Evolutionary conservation across 1,140 invertebrate species (phyloP), one percentile per base, ranked within the genome.

Genomic region (Ctenoplectra terminalis): DNA sequence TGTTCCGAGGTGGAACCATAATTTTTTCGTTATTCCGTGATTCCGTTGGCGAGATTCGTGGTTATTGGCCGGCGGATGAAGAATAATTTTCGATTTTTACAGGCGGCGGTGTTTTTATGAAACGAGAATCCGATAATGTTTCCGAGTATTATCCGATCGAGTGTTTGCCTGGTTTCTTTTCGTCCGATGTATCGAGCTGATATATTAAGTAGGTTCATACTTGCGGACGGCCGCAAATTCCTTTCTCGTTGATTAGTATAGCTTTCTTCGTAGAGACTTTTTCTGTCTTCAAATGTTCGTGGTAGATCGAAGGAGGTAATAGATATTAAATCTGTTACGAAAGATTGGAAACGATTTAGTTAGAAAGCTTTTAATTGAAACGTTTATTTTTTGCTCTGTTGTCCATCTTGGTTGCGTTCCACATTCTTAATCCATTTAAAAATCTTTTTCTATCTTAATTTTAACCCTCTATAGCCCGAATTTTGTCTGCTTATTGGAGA

Each of bases 91-190:
- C 5, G 20, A 1, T 20, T 60, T 34, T 15, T 34, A 60, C 2
- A 13, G 9, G 26, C 11, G 29, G 29, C 13, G 13, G 17, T 31
- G 56, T 29, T 15, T 15, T 58, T 31, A 31, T 15, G 46, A 29
- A 29, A 58, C 56, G 31, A 34, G 58, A 60, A 60, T 60, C 31
- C 58, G 58, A 60, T 60, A 60, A 60, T 60, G 58, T 60, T 34
- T 34, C 29, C 17, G 4, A 3, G 46, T 48, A 52, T 52, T 52
- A 23, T 23, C 50, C 50, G 31, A 34, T 60, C 31, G 31, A 37
- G 58, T 34, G 58, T 60, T 60, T 60, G 29, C 31, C 29, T 60
- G 15, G 58, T 34, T 60, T 34, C 31, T 60, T 60, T 34, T 17
- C 58, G 58, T 34, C 5, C 13, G 29, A 34, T 34, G n/a, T 34